phyloP scores from a whole-genome alignment of 2,113 vertebrate genomes.

The Phrynocephalus versicolor region DNA sequence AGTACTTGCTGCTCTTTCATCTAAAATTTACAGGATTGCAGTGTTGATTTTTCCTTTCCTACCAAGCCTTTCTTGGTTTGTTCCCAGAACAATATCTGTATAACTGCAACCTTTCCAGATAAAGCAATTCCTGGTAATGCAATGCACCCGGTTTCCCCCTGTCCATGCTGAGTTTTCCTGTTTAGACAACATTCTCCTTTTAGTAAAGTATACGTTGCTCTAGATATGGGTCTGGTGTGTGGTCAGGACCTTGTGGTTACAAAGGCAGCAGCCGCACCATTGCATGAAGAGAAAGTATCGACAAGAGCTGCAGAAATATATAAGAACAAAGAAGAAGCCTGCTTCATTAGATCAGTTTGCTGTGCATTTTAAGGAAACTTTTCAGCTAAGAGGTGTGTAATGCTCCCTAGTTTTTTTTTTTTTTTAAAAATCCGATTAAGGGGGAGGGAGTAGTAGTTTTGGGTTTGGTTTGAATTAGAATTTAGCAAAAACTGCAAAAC shows the following conservation, averaged over 20 bases:
- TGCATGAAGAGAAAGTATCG: neutral
- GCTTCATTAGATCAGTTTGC: neutral
- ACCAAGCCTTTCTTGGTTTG: neutral
- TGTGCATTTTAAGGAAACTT: neutral
- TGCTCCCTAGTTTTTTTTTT: neutral
- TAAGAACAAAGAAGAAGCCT: neutral
- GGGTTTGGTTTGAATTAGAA: too few relatives aligned
- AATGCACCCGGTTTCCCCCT: neutral
- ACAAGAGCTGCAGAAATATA: neutral
- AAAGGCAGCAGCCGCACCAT: neutral
- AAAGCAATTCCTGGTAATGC: neutral
- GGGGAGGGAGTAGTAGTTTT: neutral
- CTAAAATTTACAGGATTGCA: too few relatives aligned
- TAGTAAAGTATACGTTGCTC: neutral
- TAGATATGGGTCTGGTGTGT: neutral
- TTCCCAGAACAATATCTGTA: neutral
- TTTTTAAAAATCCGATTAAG: neutral
- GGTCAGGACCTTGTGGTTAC: neutral
- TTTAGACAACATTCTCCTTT: neutral
- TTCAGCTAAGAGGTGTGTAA: neutral
- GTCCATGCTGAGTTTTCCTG: neutral
- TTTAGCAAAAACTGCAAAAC: too few relatives aligned
- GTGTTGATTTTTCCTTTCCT: too few relatives aligned
- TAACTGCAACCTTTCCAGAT: neutral
- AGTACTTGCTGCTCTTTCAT: neutral